phyloP scores from a whole-genome alignment of 1,140 invertebrate genomes.

The Drosophila sturtevanti region DNA sequence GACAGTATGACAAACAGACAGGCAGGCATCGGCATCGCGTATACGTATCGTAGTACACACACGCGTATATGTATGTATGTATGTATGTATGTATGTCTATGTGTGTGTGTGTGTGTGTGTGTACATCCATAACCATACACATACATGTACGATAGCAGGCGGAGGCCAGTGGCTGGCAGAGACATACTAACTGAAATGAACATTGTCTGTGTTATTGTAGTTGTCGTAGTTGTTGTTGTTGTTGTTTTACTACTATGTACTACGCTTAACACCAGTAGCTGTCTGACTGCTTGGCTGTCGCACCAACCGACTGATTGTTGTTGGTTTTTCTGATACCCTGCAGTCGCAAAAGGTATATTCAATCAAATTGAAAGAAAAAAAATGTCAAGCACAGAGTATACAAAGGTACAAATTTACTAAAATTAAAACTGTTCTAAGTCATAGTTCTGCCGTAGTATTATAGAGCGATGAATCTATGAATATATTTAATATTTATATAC shows the following conservation, averaged over 20 bases:
- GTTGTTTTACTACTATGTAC: constrained; percentile 58
- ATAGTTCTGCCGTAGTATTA: no score
- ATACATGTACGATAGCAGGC: background rate
- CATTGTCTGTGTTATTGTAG: constrained; percentile 19
- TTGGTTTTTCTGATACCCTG: constrained; percentile 30
- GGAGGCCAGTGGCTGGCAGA: background rate
- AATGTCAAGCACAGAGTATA: no score
- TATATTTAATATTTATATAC: no score
- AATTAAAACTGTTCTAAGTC: no score
- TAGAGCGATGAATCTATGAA: no score
- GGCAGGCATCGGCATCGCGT: constrained; percentile 42
- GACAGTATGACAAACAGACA: constrained; percentile 30
- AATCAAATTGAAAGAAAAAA: no score
- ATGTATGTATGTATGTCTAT: constrained; percentile 24
- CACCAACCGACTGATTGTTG: constrained; percentile 39
- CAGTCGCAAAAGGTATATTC: background rate
- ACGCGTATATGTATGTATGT: background rate
- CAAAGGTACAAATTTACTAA: no score
- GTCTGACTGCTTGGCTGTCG: constrained; percentile 74
- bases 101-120: constrained; percentile 18
- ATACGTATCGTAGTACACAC: constrained; percentile 67
- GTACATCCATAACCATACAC: constrained; percentile 1
- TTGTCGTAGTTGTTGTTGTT: constrained; percentile 26
- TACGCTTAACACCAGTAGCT: constrained; percentile 77
- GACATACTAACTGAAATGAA: constrained; percentile 5